Evolutionary conservation across 2,888 invertebrate species (phyloP), one percentile per base, ranked within the genome.

Genomic region (Bombylius discolor): DNA sequence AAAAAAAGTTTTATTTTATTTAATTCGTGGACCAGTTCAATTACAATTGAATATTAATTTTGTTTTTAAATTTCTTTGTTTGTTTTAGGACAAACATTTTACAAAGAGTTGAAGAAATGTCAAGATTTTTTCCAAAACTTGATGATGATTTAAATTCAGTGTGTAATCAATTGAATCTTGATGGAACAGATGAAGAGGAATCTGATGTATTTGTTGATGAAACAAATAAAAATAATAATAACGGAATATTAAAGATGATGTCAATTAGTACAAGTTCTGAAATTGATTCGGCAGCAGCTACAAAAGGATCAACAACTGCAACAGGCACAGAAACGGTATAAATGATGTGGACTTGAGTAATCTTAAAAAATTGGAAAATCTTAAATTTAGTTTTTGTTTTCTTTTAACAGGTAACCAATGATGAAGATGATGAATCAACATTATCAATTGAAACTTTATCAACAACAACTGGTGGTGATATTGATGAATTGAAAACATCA

Each of bases 281-380:
- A 2, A 23, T 23, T 23, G 23, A 23, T 23, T 23, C 23, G 23
- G 23, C 3, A 23, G 81, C 83, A 68, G 83, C 83, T 56, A 84
- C 83, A 54, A 81, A 82, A 66, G 83, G 83, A 59, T 84, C 83
- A 49, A 76, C 83, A 51, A 74, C 76, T 23, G 23, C 3, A 63
- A 78, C 12, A 11, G 39, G 79, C 6, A 81, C 81, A 63, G 80
- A 78, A 59, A 81, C 81, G 62, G 72, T 81, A 44, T 73, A 79
- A 7, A 5, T 31, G 2, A 3, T 8, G 31, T 6, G 31, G 11
- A 47, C 4, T 48, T 3, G 13, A 39, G 8, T 23, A 23, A 23
- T 23, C 23, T 23, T 23, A 3, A 23, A 2, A 23, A 3, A 23
- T 23, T 23, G 23, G 3, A 23, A 23, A 23, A 23, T 23, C 23